A percentile compares a stretch with the other conserved stretches of the same genome.
phyloP scores from a whole-genome alignment of 2,113 vertebrate genomes.

The Scolopax mira region DNA sequence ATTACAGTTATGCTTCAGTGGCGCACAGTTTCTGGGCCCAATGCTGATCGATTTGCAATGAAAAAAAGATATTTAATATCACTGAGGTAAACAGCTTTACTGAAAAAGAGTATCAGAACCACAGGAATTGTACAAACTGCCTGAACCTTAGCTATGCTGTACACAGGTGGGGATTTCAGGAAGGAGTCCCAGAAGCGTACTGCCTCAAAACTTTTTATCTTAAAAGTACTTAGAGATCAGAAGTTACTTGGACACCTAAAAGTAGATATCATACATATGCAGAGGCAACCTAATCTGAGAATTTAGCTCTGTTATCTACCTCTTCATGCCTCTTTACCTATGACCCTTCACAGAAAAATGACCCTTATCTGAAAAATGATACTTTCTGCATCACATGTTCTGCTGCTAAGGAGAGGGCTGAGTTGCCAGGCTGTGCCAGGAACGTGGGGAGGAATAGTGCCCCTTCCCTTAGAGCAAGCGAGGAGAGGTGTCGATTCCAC shows the following conservation, averaged over 20 bases:
- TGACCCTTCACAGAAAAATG: neutral
- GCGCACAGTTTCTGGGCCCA: neutral
- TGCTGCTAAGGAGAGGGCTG: neutral
- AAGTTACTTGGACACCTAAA: neutral
- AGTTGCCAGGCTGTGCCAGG: rapidly evolving
- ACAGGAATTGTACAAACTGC: neutral
- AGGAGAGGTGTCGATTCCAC: neutral
- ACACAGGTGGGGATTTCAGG: neutral
- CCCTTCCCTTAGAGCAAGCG: neutral
- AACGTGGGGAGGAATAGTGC: neutral
- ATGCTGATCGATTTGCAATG: neutral
- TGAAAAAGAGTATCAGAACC: neutral
- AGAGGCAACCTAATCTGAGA: neutral
- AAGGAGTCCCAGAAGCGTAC: neutral
- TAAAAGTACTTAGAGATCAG: neutral
- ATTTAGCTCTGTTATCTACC: neutral
- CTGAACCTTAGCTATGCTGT: neutral
- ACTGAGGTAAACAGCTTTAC: neutral
- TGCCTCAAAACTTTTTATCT: neutral
- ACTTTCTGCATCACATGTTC: neutral
- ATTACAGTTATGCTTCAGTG: neutral
- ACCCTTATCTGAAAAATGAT: neutral
- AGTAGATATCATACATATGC: neutral
- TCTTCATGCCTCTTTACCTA: neutral
- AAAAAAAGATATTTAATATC: neutral